Evolutionary conservation across 2,113 vertebrate genomes (phyloP), one percentile per base, ranked within the genome.

Genomic region (Nyctereutes procyonoides): DNA sequence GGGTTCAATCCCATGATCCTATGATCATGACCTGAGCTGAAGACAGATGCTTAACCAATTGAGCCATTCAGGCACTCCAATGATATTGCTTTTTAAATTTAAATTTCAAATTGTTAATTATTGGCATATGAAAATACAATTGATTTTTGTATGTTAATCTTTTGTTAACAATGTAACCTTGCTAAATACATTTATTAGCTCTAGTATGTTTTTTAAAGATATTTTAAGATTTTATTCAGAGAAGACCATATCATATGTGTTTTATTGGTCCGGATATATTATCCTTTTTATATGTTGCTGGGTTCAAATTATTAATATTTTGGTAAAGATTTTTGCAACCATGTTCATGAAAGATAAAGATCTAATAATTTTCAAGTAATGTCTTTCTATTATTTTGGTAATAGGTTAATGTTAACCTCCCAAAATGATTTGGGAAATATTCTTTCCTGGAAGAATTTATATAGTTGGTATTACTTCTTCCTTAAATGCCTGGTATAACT

Each of bases 221-320:
- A 83, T 7, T 32, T 96, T 91, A 48, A 32, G 51, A 74, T 87
- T 96, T 91, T 83, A 76, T n/a, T 69, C 3, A 74, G 24, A 56
- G 73, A 86, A 51, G 63, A 67, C 84, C 30, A 88, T 81, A 8
- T 88, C 38, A 76, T 24, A 32, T 86, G 0, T 35, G 73, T 67
- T 55, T 63, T 35, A 82, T 38, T 92, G 69, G 43, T 83, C 12
- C 55, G 80, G n/a, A 71, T n/a, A 19, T 71, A 80, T 43, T 83
- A 71, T 30, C 2, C 35, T 63, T 92, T 69, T 63, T 38, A 60
- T 38, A 67, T 62, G 58, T 77, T 87, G 63, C 15, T 77, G n/a
- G 9, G 77, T 93, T 96, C 76, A 71, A 76, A 79, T 51, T 71
- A 63, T 22, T 51, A 69, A 76, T 87, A n/a, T 63, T 87, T 90